A percentile compares a stretch with the other conserved stretches of the same genome.
These are phyloP conservation scores for Drosophila nigricruria DNA, from an alignment of 2,888 invertebrate species.

Conservation along the genomic window DNA sequence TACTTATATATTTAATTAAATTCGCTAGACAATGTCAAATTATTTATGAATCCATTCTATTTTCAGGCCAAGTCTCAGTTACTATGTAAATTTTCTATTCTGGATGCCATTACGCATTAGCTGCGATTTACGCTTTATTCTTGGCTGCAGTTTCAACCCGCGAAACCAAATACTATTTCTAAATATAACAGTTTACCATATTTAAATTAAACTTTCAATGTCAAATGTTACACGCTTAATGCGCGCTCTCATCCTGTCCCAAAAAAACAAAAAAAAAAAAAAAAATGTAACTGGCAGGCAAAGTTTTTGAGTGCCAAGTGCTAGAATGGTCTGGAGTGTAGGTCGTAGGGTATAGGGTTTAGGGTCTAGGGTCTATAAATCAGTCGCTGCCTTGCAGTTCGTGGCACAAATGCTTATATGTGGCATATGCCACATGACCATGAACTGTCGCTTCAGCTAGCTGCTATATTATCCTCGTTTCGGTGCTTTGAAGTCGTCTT, in stretches of 20 bases:
- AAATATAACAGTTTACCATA: conserved; percentile 56
- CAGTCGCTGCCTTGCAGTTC: conserved; percentile 49
- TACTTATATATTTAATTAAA: neutral
- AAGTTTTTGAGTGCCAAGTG: conserved; percentile 60
- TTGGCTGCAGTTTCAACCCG: conserved; percentile 6
- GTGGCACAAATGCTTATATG: conserved; percentile 36
- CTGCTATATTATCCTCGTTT: conserved; percentile 1
- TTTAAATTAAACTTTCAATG: conserved; percentile 64
- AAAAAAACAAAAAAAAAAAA: neutral
- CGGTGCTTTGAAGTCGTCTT: conserved; percentile 47
- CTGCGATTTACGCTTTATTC: conserved; percentile 1
- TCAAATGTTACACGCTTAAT: conserved; percentile 56
- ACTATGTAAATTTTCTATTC: conserved; percentile 24
- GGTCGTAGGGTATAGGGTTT: neutral
- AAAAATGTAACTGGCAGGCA: conserved; percentile 29
- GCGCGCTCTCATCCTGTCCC: conserved; percentile 17
- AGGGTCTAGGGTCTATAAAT: conserved; percentile 42
- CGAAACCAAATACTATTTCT: conserved; percentile 25
- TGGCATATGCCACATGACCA: conserved; percentile 57
- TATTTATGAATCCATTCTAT: neutral
- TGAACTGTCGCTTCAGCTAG: conserved; percentile 54
- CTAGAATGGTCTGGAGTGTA: conserved; percentile 7
- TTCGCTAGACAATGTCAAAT: neutral
- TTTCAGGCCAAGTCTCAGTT: neutral
- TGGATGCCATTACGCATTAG: conserved; percentile 31